Conservation (phyloP, 2,113 vertebrate genomes). For the Garra rufa region DNA sequence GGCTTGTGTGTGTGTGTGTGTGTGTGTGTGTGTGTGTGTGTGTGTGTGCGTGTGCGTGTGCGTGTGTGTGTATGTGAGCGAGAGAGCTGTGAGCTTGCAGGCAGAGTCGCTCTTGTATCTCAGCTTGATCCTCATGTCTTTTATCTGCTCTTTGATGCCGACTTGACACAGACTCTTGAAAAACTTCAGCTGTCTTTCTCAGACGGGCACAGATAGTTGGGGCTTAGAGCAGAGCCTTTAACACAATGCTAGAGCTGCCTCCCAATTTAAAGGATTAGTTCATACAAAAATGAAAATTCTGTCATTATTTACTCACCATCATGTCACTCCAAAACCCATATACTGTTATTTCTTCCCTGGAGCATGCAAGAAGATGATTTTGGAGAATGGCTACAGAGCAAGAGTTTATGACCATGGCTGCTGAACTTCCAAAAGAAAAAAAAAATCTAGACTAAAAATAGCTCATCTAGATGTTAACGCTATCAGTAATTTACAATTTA, state of each 20-base stretch:
- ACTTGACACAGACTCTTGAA: slow-evolving; percentile 22
- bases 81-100: slow-evolving; percentile 22
- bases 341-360: background rate
- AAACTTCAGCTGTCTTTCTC: slow-evolving; percentile 22
- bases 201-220: background rate
- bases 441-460: background rate
- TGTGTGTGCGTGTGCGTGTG: background rate
- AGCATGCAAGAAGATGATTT: background rate
- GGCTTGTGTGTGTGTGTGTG: background rate
- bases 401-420: background rate
- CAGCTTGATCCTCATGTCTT: slow-evolving; percentile 27
- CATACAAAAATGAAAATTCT: background rate
- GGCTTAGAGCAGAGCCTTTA: slow-evolving; percentile 2
- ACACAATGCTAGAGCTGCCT: background rate
- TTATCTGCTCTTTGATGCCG: slow-evolving; percentile 39
- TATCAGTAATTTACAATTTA: background rate
- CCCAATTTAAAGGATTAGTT: background rate
- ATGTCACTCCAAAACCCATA: background rate
- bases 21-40: background rate
- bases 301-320: background rate
- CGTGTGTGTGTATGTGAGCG: background rate
- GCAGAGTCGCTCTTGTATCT: slow-evolving; percentile 31
- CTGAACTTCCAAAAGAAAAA: background rate
- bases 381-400: background rate
- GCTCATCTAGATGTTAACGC: background rate